A percentile compares a stretch with the other conserved stretches of the same genome.
These are phyloP conservation scores for Megaustenia siamemsis DNA, from an alignment of 2,888 invertebrate genomes.

Conservation along the genomic window DNA sequence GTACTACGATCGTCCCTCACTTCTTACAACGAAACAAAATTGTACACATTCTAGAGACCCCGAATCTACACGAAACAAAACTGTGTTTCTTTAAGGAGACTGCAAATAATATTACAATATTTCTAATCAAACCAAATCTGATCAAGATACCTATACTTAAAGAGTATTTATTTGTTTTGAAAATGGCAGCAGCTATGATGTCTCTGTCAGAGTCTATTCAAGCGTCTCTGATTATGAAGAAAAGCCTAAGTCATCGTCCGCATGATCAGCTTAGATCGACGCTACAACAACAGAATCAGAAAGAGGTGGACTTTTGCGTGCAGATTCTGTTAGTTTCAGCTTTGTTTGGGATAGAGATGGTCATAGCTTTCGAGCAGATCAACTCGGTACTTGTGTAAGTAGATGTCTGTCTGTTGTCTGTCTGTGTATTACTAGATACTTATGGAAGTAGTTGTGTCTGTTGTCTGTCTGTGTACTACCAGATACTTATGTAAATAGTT, in stretches of 20 bases:
- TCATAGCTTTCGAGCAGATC: conserved; percentile 45
- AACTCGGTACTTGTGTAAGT: conserved; percentile 44
- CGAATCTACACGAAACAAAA: too few relatives aligned
- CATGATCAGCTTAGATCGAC: background rate
- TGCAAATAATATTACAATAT: too few relatives aligned
- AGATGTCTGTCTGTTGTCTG: too few relatives aligned
- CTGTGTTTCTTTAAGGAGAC: too few relatives aligned
- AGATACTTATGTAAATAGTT: too few relatives aligned
- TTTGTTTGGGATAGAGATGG: conserved; percentile 42
- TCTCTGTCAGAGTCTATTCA: conserved; percentile 44
- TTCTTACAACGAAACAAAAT: too few relatives aligned
- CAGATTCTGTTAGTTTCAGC: conserved; percentile 39
- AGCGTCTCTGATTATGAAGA: conserved; percentile 27
- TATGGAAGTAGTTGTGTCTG: too few relatives aligned
- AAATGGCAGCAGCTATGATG: background rate
- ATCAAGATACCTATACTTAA: background rate
- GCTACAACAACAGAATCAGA: background rate
- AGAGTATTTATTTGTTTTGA: background rate
- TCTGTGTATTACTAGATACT: background rate
- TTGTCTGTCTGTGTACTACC: too few relatives aligned
- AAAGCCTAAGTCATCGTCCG: background rate
- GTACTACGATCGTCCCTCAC: too few relatives aligned
- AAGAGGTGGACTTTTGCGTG: background rate
- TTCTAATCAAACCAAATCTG: too few relatives aligned
- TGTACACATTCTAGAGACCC: too few relatives aligned